Evolutionary conservation across 2,888 invertebrate genomes (phyloP).

Genomic region (Netelia melanura): DNA sequence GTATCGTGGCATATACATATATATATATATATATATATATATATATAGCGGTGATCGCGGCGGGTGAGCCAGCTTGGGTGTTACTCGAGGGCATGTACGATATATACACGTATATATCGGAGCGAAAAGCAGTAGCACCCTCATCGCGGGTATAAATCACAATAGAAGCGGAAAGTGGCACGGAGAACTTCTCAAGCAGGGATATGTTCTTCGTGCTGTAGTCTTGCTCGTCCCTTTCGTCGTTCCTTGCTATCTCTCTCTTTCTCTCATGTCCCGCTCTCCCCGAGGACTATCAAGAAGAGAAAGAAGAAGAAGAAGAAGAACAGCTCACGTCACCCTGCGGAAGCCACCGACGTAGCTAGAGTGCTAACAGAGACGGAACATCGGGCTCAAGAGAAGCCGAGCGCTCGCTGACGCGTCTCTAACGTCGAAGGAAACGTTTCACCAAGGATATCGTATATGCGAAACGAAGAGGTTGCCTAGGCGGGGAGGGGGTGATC

Average conservation of each 20-base stretch:
- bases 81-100: slow-evolving; percentile 16
- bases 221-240: slow-evolving; percentile 63
- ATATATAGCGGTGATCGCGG: slow-evolving; percentile 37
- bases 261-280: slow-evolving; percentile 62
- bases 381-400: slow-evolving; percentile 48
- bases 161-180: slow-evolving; percentile 84
- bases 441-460: slow-evolving; percentile 34
- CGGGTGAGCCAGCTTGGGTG: slow-evolving; percentile 43
- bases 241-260: slow-evolving; percentile 64
- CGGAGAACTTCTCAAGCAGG: slow-evolving; percentile 82
- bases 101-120: slow-evolving; percentile 47
- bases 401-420: slow-evolving; percentile 64
- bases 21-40: background rate
- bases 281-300: slow-evolving; percentile 25
- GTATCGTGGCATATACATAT: slow-evolving; percentile 1
- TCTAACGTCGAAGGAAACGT: slow-evolving; percentile 65
- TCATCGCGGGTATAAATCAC: slow-evolving; percentile 84
- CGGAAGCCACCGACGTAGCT: slow-evolving; percentile 30
- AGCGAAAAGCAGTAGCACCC: slow-evolving; percentile 77
- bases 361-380: slow-evolving; percentile 57
- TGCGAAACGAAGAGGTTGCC: slow-evolving; percentile 21
- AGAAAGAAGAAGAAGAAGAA: slow-evolving; percentile 6
- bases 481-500: background rate
- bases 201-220: slow-evolving; percentile 77
- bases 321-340: slow-evolving; percentile 57